Evolutionary conservation across 2,888 invertebrate species (phyloP).

Genomic region (Ecliptopera silaceata): DNA sequence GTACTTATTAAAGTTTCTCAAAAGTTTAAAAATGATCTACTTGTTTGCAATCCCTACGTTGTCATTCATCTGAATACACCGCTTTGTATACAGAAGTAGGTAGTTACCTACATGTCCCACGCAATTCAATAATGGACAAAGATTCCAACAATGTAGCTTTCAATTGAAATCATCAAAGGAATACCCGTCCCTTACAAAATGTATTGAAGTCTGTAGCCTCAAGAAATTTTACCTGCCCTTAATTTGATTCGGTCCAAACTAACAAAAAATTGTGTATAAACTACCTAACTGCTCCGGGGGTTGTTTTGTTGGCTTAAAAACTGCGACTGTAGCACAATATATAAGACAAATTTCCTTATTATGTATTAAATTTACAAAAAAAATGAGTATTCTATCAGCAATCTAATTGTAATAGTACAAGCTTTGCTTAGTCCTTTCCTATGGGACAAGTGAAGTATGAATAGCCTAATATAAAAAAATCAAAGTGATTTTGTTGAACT

Average conservation of each 20-base stretch:
- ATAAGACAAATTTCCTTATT: no score
- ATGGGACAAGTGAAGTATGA: no score
- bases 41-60: conserved; percentile 15
- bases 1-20: no score
- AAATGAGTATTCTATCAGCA: no score
- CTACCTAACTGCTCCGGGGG: conserved; percentile 4
- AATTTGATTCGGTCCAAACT: conserved; percentile 29
- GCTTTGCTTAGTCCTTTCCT: no score
- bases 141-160: conserved; percentile 13
- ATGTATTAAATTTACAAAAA: no score
- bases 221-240: conserved; percentile 37
- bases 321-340: no score
- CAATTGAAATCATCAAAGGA: conserved; percentile 13
- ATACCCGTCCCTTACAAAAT: not conserved
- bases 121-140: conserved; percentile 24
- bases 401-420: no score
- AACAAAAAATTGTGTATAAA: conserved; percentile 25
- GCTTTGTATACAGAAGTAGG: conserved; percentile 5
- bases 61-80: conserved; percentile 19
- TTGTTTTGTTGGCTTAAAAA: not conserved
- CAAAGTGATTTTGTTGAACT: no score
- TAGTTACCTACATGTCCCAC: conserved; percentile 14
- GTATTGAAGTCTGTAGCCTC: conserved; percentile 4
- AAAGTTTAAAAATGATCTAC: not conserved
- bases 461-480: no score